phyloP scores from a whole-genome alignment of 2,888 invertebrate genomes.

The Thumatha senex region DNA sequence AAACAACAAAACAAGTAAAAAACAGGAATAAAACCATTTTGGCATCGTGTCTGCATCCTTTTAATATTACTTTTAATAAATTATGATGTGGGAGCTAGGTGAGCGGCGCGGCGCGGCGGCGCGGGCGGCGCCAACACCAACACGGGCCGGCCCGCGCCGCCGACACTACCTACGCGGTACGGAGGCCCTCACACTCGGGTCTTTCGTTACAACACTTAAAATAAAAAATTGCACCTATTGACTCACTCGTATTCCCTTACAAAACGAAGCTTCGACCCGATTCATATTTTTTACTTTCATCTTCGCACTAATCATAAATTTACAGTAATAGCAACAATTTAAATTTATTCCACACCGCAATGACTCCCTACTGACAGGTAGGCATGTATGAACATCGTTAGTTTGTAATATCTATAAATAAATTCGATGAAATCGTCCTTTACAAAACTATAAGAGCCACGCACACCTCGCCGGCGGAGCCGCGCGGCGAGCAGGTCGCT shows the following conservation, averaged over 20 bases:
- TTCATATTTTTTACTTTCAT: constrained; percentile 74
- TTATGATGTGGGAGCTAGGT: constrained; percentile 62
- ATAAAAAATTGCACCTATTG: constrained; percentile 80
- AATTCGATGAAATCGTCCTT: constrained; percentile 83
- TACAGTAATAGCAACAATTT: constrained; percentile 80
- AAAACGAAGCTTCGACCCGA: constrained; percentile 76
- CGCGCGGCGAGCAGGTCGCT: constrained; percentile 26
- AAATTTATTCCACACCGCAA: constrained; percentile 77
- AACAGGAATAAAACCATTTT: constrained; percentile 83
- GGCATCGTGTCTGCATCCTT: constrained; percentile 80
- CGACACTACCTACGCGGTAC: constrained; percentile 21
- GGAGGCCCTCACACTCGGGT: constrained; percentile 41
- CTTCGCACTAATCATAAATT: constrained; percentile 72
- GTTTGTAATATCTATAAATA: constrained; percentile 82
- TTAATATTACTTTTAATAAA: constrained; percentile 74
- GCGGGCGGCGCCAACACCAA: constrained; percentile 30
- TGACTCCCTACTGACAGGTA: constrained; percentile 69
- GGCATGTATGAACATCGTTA: constrained; percentile 73
- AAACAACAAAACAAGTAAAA: constrained; percentile 82
- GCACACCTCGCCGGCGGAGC: constrained; percentile 50
- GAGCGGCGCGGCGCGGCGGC: constrained; percentile 34
- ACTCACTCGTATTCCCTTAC: constrained; percentile 77
- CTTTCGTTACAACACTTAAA: constrained; percentile 63
- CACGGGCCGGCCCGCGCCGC: constrained; percentile 29
- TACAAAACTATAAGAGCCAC: constrained; percentile 60